Base-by-base conservation (phyloP, 2,888 invertebrate genomes). In the Machimus atricapillus region DNA sequence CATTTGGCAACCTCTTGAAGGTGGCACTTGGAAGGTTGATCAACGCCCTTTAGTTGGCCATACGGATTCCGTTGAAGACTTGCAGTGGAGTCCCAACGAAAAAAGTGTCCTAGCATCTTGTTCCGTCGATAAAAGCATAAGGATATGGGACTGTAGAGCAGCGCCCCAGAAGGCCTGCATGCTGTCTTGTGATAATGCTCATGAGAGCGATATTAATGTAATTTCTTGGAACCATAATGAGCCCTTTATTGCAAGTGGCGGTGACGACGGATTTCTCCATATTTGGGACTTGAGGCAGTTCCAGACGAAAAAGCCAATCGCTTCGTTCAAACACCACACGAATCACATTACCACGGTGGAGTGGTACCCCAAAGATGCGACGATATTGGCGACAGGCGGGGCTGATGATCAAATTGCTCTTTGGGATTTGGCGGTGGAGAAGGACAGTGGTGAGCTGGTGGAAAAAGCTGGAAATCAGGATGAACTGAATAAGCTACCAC, bases 51-150 rank as follows among this genome's bases (percentile, higher is more conserved):
- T 97, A 87, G 93, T 95, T 82, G 98, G 97, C 0, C 99, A 99
- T 91, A 96, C 96, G 27, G 95, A 94, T 79, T 99, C 99, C 40
- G 97, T 99, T 14, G 99, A 99, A 94, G 99, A 99, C 92, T 94
- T 99, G 88, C 99, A 99, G 91, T 99, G 99, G 99, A 99, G 99
- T 87, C 99, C 99, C 1, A 98, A 96, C 93, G 99, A 99, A 93
- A 94, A 94, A 89, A 95, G 96, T 93, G 98, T 98, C 0, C 93
- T 98, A 85, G 97, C 97, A 56, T 96, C 97, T 12, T 97, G 97
- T 93, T 97, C 97, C 34, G 96, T 97, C 2, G 98, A 98, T 91
- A 96, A 95, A 93, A 96, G 96, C 88, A 97, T 99, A 89, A 95
- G 98, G 90, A 96, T 99, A 91, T 99, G 99, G 99, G 99, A 99